Base-by-base conservation (phyloP, 64 coral and sea anemone species). In the Catalaphyllia jardinei region DNA sequence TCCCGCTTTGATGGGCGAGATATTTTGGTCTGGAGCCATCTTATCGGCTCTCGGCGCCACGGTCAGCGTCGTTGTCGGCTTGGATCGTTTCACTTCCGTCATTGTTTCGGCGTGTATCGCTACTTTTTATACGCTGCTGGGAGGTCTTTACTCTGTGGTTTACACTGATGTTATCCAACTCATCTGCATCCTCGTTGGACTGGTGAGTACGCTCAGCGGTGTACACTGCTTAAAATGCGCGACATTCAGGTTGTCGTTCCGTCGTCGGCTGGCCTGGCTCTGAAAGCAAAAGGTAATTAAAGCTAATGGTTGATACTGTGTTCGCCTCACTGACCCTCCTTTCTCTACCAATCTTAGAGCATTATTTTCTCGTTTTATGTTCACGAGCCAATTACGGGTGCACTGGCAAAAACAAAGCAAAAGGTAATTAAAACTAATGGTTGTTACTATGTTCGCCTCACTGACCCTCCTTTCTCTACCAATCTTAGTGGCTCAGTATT, bases 101-200 rank as follows among this genome's bases (percentile, higher is more conserved):
- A 89, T 98, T 24, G 92, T 49, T 22, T 98, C 96, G 1, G 89
- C 89, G 2, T 86, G 80, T 1, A 86, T 98, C n/a, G 92, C 93
- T 50, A 80, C 94, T 4, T 83, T 86, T 52, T 98, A 98, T 72
- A 96, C 94, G 7, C 73, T 96, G 20, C 59, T 92, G 24, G 94
- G 94, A 62, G 94, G 94, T 63, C 62, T 96, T 16, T 92, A 78
- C 38, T 92, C 94, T 8, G 94, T 96, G 8, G 87, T 62, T 62
- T 96, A 92, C 52, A 96, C 94, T 13, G 94, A 96, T 65, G 72
- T 96, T 76, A 77, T 92, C 17, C 94, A 96, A 52, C 87, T 96
- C 9, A 33, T 78, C 19, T 92, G 94, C 72, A 93, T 96, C 35
- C 79, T 96, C 20, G 20, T 96, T 78, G 94, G 94, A 33, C 24